Percentiles rank a stretch among this genome's conserved stretches.
These are phyloP conservation scores for Parnassius smintheus DNA, from an alignment of 2,888 invertebrate species.

Conservation along the genomic window DNA sequence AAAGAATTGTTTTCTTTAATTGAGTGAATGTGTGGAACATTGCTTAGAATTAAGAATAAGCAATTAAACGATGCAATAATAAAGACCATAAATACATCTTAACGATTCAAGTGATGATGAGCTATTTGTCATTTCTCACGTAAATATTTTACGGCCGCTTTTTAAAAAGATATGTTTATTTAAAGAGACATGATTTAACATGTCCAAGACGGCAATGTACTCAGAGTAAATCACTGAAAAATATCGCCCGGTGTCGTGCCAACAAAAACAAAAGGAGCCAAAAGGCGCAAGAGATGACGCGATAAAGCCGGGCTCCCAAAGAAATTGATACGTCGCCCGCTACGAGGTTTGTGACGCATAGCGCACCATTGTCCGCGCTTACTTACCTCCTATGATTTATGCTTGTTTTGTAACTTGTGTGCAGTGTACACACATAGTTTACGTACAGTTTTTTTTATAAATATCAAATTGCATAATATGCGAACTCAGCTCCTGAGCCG, in stretches of 20 bases:
- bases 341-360: slow-evolving; percentile 39
- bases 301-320: slow-evolving; percentile 33
- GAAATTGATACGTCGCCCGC: slow-evolving; percentile 50
- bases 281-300: slow-evolving; percentile 32
- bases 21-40: too few species aligned
- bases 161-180: slow-evolving; percentile 27
- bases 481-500: too few species aligned
- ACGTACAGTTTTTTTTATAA: too few species aligned
- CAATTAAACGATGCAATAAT: not conserved
- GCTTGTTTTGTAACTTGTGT: slow-evolving; percentile 11
- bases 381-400: slow-evolving; percentile 41
- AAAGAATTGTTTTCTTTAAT: too few species aligned
- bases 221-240: slow-evolving; percentile 26
- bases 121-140: slow-evolving; percentile 26
- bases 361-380: slow-evolving; percentile 40
- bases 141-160: slow-evolving; percentile 24
- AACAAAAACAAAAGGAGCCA: slow-evolving; percentile 31
- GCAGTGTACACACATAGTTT: not conserved
- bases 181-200: slow-evolving; percentile 27
- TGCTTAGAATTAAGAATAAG: too few species aligned
- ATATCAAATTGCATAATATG: too few species aligned
- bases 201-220: slow-evolving; percentile 23
- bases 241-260: slow-evolving; percentile 27
- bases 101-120: slow-evolving; percentile 16
- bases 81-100: slow-evolving; percentile 15